Evolutionary conservation across 2,888 invertebrate species (phyloP).

Genomic region (Ophion costatus): DNA sequence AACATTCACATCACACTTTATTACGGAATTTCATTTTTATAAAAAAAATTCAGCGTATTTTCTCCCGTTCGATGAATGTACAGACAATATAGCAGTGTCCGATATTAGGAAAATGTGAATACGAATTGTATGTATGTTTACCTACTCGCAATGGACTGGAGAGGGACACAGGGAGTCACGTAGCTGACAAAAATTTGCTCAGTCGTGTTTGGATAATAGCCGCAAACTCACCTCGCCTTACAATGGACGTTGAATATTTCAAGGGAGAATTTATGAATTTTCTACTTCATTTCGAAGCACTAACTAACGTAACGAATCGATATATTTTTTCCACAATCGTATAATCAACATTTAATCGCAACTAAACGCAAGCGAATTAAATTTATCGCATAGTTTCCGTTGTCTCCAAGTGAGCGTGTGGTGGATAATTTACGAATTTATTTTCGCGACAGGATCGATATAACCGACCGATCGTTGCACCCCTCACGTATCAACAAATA

Average conservation of each 20-base stretch:
- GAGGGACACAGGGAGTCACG: conserved; percentile 10
- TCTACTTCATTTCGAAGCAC: conserved; percentile 60
- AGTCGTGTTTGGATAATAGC: conserved; percentile 38
- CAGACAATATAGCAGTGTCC: too few species aligned
- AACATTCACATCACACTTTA: too few species aligned
- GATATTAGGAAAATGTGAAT: conserved; percentile 1
- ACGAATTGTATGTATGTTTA: conserved; percentile 9
- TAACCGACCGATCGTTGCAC: neutral
- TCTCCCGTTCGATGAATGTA: too few species aligned
- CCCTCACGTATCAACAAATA: conserved; percentile 59
- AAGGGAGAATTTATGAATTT: conserved; percentile 67
- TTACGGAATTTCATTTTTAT: too few species aligned
- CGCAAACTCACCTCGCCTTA: conserved; percentile 20
- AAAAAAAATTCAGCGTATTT: too few species aligned
- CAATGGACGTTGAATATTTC: conserved; percentile 63
- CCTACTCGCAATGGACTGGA: neutral
- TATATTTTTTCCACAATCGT: conserved; percentile 2
- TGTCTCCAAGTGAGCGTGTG: neutral
- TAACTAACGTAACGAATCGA: conserved; percentile 3
- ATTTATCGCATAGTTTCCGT: neutral
- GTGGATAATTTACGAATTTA: neutral
- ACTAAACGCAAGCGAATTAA: conserved; percentile 36
- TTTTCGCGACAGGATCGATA: conserved; percentile 34
- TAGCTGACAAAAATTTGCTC: conserved; percentile 6
- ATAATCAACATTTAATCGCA: neutral